Evolutionary conservation across 2,888 invertebrate genomes (phyloP), one percentile per base, ranked within the genome.

Genomic region (Coelinius sp.): DNA sequence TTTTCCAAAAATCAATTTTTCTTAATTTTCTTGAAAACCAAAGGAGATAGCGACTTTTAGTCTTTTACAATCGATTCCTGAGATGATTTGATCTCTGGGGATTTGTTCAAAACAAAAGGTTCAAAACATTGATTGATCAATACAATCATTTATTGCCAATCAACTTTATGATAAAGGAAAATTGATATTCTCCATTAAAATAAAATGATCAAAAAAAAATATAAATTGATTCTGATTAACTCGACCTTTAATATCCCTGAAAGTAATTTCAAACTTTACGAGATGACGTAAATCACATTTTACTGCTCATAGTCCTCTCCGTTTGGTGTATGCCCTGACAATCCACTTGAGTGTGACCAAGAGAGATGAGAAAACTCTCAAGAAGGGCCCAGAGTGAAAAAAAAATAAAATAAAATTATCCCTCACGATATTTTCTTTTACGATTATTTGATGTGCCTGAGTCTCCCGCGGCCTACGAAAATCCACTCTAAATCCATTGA

Each of bases 241-340:
- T 71, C 73, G 69, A 70, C 53, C 72, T 74, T 77, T 75, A 75
- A 77, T 76, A 75, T 74, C 70, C 67, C 64, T 56, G 56, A 70
- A 68, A 72, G 71, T 73, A 73, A 75, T 75, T 77, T 68, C 49
- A 53, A 73, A 71, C 77, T 82, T 82, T 82, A 81, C 78, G 79
- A 68, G 75, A 72, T 72, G 66, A 72, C 77, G 76, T 82, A 82
- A 82, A 82, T 82, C 80, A 81, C 77, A 73, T 77, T 83, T 82
- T 82, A 82, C 76, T 79, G 70, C 76, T 73, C 68, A 49, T 75
- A 59, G 73, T 71, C 70, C 69, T 74, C 74, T 74, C 68, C 70
- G 69, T 64, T 49, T 63, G 53, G 52, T 14, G 53, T 72, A 27
- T 65, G 71, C 49, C 46, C 56, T 38, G 56, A 66, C 52, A 38